These are phyloP conservation scores for Melospiza melodia DNA, from an alignment of 2,113 vertebrate species.

Conservation along the genomic window DNA sequence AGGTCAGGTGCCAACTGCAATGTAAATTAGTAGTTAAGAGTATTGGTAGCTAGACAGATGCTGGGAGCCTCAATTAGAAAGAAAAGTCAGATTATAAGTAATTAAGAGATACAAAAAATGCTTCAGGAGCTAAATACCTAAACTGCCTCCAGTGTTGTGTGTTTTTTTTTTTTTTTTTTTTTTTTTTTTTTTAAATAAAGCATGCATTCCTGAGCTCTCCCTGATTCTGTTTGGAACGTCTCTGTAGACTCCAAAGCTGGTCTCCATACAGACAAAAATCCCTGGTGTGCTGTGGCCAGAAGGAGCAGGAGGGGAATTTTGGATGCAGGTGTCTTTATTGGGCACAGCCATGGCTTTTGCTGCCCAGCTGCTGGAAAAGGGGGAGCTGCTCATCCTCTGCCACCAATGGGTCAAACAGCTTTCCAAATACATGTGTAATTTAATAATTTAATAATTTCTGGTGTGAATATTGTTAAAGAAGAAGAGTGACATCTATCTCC, in stretches of 20 bases:
- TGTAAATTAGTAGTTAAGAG: conserved; percentile 68
- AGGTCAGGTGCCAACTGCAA: conserved; percentile 76
- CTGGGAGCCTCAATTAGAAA: conserved; percentile 65
- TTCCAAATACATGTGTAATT: not conserved
- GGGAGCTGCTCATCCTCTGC: not conserved
- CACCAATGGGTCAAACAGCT: not conserved
- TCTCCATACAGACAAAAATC: not conserved
- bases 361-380: not conserved
- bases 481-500: not conserved
- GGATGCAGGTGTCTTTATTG: not conserved
- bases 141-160: not conserved
- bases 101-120: conserved; percentile 64
- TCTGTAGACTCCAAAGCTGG: not conserved
- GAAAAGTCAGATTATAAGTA: conserved; percentile 72
- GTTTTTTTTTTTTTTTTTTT: too few relatives aligned
- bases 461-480: not conserved
- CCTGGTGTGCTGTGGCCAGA: not conserved
- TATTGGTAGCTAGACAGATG: conserved; percentile 75
- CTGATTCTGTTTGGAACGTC: not conserved
- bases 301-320: not conserved
- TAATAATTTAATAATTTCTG: not conserved
- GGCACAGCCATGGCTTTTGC: not conserved
- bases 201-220: not conserved
- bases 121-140: conserved; percentile 47
- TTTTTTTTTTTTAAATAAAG: not conserved